Base-by-base conservation (phyloP, 2,888 invertebrate genomes). In the Nomada ruficornis region DNA sequence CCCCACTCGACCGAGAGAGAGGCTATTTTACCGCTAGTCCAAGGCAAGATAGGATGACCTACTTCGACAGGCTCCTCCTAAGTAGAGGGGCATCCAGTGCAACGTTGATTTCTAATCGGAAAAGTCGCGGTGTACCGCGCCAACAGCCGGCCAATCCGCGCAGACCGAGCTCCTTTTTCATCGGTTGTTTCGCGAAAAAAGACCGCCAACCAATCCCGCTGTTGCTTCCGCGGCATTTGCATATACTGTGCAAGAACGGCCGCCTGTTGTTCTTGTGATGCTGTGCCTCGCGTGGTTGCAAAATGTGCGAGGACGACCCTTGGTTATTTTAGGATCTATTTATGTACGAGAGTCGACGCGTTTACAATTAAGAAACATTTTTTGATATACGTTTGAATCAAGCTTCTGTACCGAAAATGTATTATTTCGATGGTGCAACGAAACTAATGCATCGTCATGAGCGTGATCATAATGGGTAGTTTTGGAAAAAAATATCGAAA, bases 41-140 rank as follows among this genome's bases (percentile, higher is more conserved):
- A 86, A 89, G 89, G 89, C 91, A 89, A 92, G 92, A 92, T 91
- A 90, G 93, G 92, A 93, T 93, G 93, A 93, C 93, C 93, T 92
- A 93, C 91, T 91, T 93, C 87, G 80, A 78, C 90, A 92, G 91
- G 93, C 93, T 93, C 93, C 93, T 93, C 93, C 93, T 93, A 91
- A 90, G 91, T 88, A 91, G 92, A 91, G 93, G 91, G 92, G 93
- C 91, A 93, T 92, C 91, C 89, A 90, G 90, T 80, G 86, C 87
- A 85, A 69, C 77, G 91, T 90, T 91, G 91, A 90, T 92, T 91
- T 91, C 91, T 90, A 91, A 92, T 93, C 93, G 92, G 92, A 93
- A 93, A 93, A 93, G 90, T 92, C 91, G 86, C 87, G 85, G 89
- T 86, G 81, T 57, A 64, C 76, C 74, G 80, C 86, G 84, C 84